phyloP scores from a whole-genome alignment of 1,140 invertebrate genomes.

The Armadillidium nasatum region DNA sequence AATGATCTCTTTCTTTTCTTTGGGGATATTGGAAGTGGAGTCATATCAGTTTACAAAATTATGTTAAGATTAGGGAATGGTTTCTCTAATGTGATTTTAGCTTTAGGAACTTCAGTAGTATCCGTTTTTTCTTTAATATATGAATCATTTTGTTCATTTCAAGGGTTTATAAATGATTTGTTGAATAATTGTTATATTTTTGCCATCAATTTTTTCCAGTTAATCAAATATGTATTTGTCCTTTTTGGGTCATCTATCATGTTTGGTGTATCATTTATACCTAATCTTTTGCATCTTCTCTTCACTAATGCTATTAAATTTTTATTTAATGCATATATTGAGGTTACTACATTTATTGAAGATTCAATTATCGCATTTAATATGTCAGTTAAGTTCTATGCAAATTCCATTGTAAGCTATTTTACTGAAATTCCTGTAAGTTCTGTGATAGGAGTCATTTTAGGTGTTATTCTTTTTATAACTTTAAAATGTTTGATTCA shows the following conservation, averaged over 20 bases:
- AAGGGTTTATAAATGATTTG: slow-evolving; percentile 13
- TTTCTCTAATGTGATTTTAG: slow-evolving; percentile 10
- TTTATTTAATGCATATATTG: slow-evolving; percentile 27
- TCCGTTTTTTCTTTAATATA: slow-evolving; percentile 21
- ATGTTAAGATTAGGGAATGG: slow-evolving; percentile 14
- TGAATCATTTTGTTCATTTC: slow-evolving; percentile 27
- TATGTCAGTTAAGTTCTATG: background rate
- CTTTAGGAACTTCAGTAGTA: background rate
- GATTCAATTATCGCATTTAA: background rate
- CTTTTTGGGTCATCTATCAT: slow-evolving; percentile 35
- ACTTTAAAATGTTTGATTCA: slow-evolving; percentile 27
- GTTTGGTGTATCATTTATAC: slow-evolving; percentile 27
- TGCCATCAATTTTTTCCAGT: slow-evolving; percentile 21
- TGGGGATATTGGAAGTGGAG: slow-evolving; percentile 32
- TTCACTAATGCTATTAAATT: slow-evolving; percentile 26
- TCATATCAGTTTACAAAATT: slow-evolving; percentile 19
- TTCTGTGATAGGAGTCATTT: slow-evolving; percentile 26
- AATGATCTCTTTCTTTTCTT: slow-evolving; percentile 35
- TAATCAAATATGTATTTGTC: slow-evolving; percentile 30
- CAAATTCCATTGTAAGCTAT: slow-evolving; percentile 16
- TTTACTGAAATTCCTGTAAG: slow-evolving; percentile 33
- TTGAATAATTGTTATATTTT: background rate
- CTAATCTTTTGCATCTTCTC: slow-evolving; percentile 29
- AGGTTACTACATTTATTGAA: slow-evolving; percentile 24
- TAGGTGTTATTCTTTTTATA: slow-evolving; percentile 28